Evolutionary conservation across 2,888 invertebrate species (phyloP).

Genomic region (Fragum whitleyi): DNA sequence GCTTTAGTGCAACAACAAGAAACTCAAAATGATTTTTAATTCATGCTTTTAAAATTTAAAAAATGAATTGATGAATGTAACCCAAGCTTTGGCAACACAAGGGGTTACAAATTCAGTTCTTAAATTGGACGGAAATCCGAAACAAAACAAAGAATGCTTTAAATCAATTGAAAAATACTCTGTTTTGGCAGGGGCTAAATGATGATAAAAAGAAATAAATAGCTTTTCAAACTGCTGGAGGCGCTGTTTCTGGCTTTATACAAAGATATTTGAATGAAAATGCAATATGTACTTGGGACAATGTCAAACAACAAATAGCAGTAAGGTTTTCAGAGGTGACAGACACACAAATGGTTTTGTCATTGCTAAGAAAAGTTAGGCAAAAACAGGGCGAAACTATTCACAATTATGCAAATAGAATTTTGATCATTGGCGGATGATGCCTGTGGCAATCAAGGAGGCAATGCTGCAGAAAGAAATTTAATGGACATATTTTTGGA

Average conservation of each 20-base stretch:
- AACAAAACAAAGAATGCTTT: conserved; percentile 18
- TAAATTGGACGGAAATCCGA: conserved; percentile 13
- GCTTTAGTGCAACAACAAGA: no score
- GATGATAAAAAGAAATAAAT: conserved; percentile 11
- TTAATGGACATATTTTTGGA: conserved; percentile 34
- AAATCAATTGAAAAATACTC: conserved; percentile 23
- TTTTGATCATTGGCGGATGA: conserved; percentile 23
- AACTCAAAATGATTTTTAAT: neutral
- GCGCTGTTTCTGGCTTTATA: conserved; percentile 23
- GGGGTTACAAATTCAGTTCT: no score
- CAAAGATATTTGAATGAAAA: conserved; percentile 9
- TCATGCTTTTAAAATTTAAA: conserved; percentile 3
- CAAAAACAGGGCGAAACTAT: conserved; percentile 9
- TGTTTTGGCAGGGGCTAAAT: neutral
- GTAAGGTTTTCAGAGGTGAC: conserved; percentile 20
- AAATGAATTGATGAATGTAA: neutral
- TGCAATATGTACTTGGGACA: conserved; percentile 3
- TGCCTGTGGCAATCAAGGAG: conserved; percentile 24
- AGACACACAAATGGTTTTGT: conserved; percentile 10
- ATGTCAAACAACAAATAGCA: neutral
- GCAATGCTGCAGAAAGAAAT: conserved; percentile 22
- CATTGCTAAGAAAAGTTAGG: conserved; percentile 1
- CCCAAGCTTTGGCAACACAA: conserved; percentile 17
- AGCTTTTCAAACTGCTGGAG: neutral
- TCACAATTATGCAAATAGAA: conserved; percentile 15